phyloP scores from a whole-genome alignment of 2,113 vertebrate species.

The Vanacampus margaritifer region DNA sequence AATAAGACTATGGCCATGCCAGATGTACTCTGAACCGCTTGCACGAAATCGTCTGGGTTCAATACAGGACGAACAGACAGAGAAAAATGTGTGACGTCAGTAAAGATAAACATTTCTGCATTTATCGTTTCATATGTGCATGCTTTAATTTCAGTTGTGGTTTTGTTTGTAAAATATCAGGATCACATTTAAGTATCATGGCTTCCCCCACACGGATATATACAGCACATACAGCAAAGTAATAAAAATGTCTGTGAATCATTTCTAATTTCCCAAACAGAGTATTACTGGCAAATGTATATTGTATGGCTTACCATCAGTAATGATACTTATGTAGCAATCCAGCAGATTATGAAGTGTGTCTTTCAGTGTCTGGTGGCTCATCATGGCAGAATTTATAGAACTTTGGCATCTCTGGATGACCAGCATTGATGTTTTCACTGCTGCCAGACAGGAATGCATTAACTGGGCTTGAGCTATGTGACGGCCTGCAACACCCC shows the following conservation, averaged over 20 bases:
- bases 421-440: slow-evolving; percentile 86
- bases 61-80: background rate
- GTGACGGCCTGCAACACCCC: slow-evolving; percentile 78
- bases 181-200: background rate
- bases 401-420: slow-evolving; percentile 79
- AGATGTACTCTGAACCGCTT: slow-evolving; percentile 85
- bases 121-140: background rate
- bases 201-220: too few relatives aligned
- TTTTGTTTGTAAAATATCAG: background rate
- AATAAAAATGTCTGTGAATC: too few relatives aligned
- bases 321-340: slow-evolving; percentile 78
- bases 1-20: slow-evolving; percentile 87
- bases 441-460: slow-evolving; percentile 80
- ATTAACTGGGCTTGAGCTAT: slow-evolving; percentile 85
- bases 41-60: slow-evolving; percentile 81
- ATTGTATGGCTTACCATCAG: slow-evolving; percentile 73
- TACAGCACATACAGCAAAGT: too few relatives aligned
- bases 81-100: background rate
- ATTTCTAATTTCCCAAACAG: too few relatives aligned
- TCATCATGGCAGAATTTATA: slow-evolving; percentile 61
- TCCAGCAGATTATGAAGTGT: slow-evolving; percentile 79
- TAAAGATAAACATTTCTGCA: background rate
- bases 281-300: too few relatives aligned
- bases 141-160: background rate
- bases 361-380: slow-evolving; percentile 52